A percentile compares a stretch with the other conserved stretches of the same genome.
These are phyloP conservation scores for Drosophila atripex DNA, from an alignment of 2,888 invertebrate species.

Conservation along the genomic window DNA sequence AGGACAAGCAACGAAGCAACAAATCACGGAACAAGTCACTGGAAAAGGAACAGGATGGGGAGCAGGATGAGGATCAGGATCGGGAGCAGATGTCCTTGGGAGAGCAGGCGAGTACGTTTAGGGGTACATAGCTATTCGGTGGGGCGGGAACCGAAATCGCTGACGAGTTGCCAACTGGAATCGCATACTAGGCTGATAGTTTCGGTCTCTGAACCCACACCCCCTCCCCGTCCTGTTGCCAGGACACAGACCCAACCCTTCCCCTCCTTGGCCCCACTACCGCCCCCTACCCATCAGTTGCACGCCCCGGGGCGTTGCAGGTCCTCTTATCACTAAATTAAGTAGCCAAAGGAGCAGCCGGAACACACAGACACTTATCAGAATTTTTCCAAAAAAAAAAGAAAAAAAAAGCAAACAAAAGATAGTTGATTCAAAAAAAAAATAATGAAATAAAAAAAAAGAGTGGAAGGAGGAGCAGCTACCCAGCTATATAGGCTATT, in stretches of 20 bases:
- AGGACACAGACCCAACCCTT: background rate
- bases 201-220: background rate
- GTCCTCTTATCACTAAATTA: constrained; percentile 56
- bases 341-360: constrained; percentile 39
- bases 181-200: constrained; percentile 25
- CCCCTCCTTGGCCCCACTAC: background rate
- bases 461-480: background rate
- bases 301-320: constrained; percentile 8
- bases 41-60: background rate
- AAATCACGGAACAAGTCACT: background rate
- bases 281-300: background rate
- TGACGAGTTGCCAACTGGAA: constrained; percentile 45
- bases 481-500: background rate
- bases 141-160: constrained; percentile 8
- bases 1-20: constrained; percentile 11
- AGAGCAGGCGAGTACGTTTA: constrained; percentile 7
- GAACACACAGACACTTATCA: constrained; percentile 20
- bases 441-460: background rate
- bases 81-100: background rate
- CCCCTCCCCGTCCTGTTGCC: background rate
- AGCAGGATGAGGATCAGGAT: background rate
- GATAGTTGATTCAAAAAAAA: background rate
- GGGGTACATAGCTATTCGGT: constrained; percentile 57
- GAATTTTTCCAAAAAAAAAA: constrained; percentile 38
- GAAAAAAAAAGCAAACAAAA: background rate